Percentiles rank a stretch among this genome's conserved stretches.
Evolutionary conservation across 2,797 vertebrate species (phyloP).

Genomic region (Odontamblyopus rebecca): DNA sequence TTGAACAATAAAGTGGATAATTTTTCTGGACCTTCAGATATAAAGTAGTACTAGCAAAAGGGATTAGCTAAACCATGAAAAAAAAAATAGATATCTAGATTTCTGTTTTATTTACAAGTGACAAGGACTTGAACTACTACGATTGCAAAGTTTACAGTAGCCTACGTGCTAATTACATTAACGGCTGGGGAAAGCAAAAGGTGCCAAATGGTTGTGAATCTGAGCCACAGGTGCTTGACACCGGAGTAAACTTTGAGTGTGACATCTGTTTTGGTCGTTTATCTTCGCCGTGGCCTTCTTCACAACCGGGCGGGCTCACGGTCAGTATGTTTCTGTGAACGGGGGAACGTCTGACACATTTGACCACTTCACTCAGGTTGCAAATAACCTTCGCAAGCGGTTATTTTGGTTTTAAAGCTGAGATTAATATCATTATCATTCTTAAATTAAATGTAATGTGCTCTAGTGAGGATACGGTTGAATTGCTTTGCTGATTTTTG

Average conservation of each 20-base stretch:
- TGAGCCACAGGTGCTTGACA: slow-evolving; percentile 38
- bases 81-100: too few species aligned
- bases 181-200: not conserved
- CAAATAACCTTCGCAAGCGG: too few species aligned
- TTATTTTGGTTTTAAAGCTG: not conserved
- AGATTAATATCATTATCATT: too few species aligned
- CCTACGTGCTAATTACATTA: not conserved
- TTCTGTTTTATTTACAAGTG: not conserved
- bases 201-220: slow-evolving; percentile 9
- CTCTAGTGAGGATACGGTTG: not conserved
- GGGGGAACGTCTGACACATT: not conserved
- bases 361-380: slow-evolving; percentile 15
- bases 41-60: too few species aligned
- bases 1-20: too few species aligned
- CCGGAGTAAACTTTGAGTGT: slow-evolving; percentile 18
- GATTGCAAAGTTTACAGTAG: not conserved
- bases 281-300: slow-evolving; percentile 13
- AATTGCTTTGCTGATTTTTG: too few species aligned
- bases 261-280: slow-evolving; percentile 49
- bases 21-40: too few species aligned
- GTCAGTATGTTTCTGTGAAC: slow-evolving; percentile 25
- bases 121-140: not conserved
- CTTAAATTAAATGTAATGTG: too few species aligned
- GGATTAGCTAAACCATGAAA: not conserved
- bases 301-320: slow-evolving; percentile 21